A percentile compares a stretch with the other conserved stretches of the same genome.
Evolutionary conservation across 2,797 vertebrate genomes (phyloP).

Genomic region (Sebastolobus alascanus): DNA sequence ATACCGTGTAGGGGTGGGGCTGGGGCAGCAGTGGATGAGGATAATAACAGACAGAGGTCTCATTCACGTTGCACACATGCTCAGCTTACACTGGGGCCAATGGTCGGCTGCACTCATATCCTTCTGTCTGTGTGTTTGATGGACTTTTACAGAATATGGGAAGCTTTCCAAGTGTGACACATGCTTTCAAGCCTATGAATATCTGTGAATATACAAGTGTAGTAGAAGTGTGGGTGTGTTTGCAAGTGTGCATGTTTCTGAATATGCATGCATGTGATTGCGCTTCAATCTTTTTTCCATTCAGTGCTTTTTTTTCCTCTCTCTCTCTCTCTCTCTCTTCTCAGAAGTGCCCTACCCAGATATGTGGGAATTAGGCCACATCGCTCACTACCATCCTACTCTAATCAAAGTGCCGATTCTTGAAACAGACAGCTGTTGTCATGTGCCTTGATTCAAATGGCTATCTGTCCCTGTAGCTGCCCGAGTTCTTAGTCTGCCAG

Average conservation of each 20-base stretch:
- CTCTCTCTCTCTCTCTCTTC: slow-evolving; percentile 44
- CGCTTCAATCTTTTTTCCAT: slow-evolving; percentile 74
- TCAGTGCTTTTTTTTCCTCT: slow-evolving; percentile 45
- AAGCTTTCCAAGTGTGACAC: slow-evolving; percentile 80
- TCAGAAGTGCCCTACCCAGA: slow-evolving; percentile 85
- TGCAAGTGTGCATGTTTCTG: slow-evolving; percentile 50
- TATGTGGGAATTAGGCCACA: slow-evolving; percentile 87
- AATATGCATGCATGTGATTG: slow-evolving; percentile 61
- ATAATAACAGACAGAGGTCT: slow-evolving; percentile 66
- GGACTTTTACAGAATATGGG: slow-evolving; percentile 75
- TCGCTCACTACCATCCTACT: slow-evolving; percentile 79
- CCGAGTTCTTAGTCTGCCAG: slow-evolving; percentile 76
- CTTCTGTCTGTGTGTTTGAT: slow-evolving; percentile 64
- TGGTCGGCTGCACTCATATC: slow-evolving; percentile 56
- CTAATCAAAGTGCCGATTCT: slow-evolving; percentile 91
- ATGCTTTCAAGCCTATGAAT: slow-evolving; percentile 76
- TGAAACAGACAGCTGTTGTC: slow-evolving; percentile 90
- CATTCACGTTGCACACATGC: slow-evolving; percentile 71
- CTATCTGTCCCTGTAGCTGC: slow-evolving; percentile 80
- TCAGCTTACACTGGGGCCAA: slow-evolving; percentile 63
- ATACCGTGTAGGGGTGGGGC: slow-evolving; percentile 36
- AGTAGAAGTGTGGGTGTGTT: slow-evolving; percentile 59
- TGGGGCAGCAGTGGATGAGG: slow-evolving; percentile 29
- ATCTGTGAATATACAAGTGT: slow-evolving; percentile 65
- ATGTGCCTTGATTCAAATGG: slow-evolving; percentile 86